phyloP scores from a whole-genome alignment of 2,797 vertebrate genomes.

The Crocodylus rhombifer region DNA sequence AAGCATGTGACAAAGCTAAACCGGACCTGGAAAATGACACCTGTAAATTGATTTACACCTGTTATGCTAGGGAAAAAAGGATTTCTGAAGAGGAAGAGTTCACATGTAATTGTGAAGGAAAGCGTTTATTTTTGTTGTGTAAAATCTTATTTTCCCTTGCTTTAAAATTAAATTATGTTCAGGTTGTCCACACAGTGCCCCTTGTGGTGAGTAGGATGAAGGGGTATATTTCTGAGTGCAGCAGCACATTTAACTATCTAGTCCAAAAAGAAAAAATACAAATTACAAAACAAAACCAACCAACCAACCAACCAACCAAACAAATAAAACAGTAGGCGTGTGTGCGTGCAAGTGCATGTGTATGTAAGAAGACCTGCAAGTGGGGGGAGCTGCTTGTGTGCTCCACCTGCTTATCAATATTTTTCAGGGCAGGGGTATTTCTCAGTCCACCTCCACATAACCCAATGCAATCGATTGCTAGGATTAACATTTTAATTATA shows the following conservation, averaged over 20 bases:
- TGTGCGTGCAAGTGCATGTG: not conserved
- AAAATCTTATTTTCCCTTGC: not conserved
- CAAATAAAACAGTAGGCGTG: not conserved
- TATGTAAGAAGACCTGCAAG: not conserved
- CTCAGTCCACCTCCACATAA: not conserved
- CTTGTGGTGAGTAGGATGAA: not conserved
- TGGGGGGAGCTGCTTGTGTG: not conserved
- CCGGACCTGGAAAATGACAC: not conserved
- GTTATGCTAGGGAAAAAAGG: not conserved
- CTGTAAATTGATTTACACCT: not conserved
- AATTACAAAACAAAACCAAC: too few relatives aligned
- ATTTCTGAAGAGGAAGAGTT: conserved; percentile 5
- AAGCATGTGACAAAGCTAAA: not conserved
- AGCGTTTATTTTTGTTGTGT: not conserved
- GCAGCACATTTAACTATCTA: not conserved
- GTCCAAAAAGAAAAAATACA: not conserved
- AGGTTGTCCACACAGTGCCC: not conserved
- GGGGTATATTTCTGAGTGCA: not conserved
- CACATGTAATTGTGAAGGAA: not conserved
- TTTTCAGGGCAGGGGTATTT: not conserved
- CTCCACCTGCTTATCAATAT: not conserved
- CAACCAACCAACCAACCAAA: too few relatives aligned
- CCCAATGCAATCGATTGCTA: not conserved
- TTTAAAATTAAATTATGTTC: not conserved
- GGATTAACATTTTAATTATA: not conserved